Evolutionary conservation across 2,113 vertebrate species (phyloP), one percentile per base, ranked within the genome.

Genomic region (Lycocorax pyrrhopterus): DNA sequence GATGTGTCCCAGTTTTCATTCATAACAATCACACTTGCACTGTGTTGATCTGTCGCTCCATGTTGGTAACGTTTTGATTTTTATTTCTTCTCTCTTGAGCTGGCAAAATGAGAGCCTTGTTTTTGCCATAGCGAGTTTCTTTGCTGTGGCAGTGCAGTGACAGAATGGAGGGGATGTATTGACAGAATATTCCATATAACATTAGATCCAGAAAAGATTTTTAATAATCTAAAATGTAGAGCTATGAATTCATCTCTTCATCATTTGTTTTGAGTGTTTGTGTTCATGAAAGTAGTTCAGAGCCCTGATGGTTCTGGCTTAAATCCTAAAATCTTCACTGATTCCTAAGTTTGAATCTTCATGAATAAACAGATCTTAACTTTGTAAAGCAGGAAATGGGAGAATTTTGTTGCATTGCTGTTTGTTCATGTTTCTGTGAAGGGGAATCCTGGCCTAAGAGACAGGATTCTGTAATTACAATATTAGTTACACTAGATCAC

Each of bases 401-500:
- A 25, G 75, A 51, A 27, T 83, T 73, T 93, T 29, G n/a, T 64
- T 80, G 22, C 19, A 7, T 10, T 84, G 29, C 37, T 75, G 39
- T 85, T 88, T 55, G 53, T 63, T 84, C 47, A 2, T 6, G 8
- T 84, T 88, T 69, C 72, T 43, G 46, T 86, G 92, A 33, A 59
- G 79, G 58, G 62, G 49, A 93, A 51, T 90, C 47, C 69, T 84
- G 64, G 33, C 74, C 60, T 71, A 13, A 49, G 72, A 86, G 78
- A 33, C 29, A 17, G 35, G 44, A 56, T 80, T 80, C 64, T 69
- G 14, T 88, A 93, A 94, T 97, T 92, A 86, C 90, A 80, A 26
- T 93, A 90, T 97, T 94, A 81, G 90, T 94, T 92, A 92, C 83
- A 84, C 43, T 55, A 77, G 79, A 81, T 93, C 78, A 90, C 80